Evolutionary conservation across 2,113 vertebrate genomes (phyloP).

Genomic region (Albula goreensis): DNA sequence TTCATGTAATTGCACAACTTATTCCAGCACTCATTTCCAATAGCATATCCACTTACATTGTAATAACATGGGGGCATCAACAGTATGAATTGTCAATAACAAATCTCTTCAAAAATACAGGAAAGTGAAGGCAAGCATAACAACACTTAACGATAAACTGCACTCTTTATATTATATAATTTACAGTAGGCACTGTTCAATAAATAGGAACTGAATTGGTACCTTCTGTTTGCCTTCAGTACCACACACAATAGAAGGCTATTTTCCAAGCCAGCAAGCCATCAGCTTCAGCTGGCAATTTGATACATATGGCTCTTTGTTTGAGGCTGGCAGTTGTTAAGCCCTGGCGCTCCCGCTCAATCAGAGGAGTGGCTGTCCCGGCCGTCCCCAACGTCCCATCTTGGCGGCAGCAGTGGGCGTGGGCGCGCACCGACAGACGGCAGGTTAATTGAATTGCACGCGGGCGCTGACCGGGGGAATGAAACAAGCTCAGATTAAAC

Average conservation of each 20-base stretch:
- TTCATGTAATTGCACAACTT: no score
- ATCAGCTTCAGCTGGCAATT: not conserved
- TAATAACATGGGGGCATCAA: not conserved
- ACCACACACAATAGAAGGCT: not conserved
- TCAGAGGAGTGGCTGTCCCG: not conserved
- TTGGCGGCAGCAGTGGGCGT: not conserved
- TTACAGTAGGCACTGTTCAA: not conserved
- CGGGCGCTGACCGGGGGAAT: not conserved
- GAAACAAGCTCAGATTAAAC: slow-evolving; percentile 16
- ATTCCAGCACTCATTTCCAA: no score
- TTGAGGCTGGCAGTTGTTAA: not conserved
- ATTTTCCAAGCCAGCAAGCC: not conserved
- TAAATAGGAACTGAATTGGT: not conserved
- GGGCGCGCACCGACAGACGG: slow-evolving; percentile 15
- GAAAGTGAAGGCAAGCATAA: no score
- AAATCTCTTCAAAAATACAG: no score
- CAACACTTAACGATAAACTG: no score
- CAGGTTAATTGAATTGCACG: slow-evolving; percentile 27
- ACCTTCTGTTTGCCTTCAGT: not conserved
- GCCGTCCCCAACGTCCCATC: not conserved
- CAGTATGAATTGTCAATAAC: not conserved
- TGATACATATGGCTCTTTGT: slow-evolving; percentile 30
- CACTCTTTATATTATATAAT: not conserved
- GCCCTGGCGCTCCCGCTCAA: not conserved
- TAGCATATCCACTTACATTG: no score